Percentiles rank a stretch among this genome's conserved stretches.
phyloP scores from a whole-genome alignment of 2,797 vertebrate species.

The Lagorchestes hirsutus region DNA sequence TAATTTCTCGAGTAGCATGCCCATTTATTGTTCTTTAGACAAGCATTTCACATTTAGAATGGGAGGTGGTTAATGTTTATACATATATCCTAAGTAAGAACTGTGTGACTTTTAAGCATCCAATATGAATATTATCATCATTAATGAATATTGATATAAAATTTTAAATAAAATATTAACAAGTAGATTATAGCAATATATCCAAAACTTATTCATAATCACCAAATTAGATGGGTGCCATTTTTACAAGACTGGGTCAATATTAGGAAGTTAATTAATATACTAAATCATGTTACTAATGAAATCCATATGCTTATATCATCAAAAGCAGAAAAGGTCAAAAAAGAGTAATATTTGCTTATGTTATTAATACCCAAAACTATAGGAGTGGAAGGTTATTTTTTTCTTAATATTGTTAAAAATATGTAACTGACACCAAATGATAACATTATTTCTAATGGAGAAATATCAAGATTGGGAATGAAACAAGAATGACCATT shows the following conservation, averaged over 20 bases:
- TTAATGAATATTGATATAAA: background rate
- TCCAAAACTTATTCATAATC: background rate
- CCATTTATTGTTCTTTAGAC: background rate
- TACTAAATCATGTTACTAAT: background rate
- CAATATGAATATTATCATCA: background rate
- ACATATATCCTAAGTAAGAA: background rate
- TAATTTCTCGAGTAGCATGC: background rate
- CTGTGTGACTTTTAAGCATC: background rate
- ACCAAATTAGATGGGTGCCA: background rate
- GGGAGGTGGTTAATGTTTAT: background rate
- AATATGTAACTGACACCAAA: background rate
- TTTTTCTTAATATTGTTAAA: background rate
- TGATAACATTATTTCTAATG: background rate
- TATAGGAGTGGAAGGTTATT: background rate
- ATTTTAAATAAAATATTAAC: background rate
- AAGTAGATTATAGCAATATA: background rate
- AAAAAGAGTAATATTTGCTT: background rate
- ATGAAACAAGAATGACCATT: background rate
- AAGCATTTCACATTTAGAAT: background rate
- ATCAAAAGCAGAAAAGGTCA: background rate
- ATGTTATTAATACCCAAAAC: background rate
- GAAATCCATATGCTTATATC: background rate
- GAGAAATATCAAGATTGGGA: background rate
- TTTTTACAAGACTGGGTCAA: background rate
- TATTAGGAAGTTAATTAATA: background rate